A percentile compares a stretch with the other conserved stretches of the same genome.
Evolutionary conservation across 2,888 invertebrate species (phyloP).

Genomic region (Zelleria hepariella): DNA sequence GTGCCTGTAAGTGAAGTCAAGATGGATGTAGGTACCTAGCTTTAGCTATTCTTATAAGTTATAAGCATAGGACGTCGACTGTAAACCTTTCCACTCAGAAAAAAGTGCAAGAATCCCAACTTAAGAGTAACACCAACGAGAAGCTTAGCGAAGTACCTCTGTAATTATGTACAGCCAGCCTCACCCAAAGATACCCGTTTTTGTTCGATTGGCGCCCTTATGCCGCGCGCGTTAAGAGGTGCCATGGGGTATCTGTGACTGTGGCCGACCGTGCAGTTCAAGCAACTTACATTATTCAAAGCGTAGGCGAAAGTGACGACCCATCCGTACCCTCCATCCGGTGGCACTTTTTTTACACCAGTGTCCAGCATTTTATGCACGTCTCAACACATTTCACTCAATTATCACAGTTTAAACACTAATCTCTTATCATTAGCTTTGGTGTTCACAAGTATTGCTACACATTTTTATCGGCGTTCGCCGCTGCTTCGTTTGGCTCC

Average conservation of each 20-base stretch:
- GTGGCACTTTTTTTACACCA: slow-evolving; percentile 59
- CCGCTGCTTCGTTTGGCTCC: background rate
- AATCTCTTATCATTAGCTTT: background rate
- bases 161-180: no score
- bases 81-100: no score
- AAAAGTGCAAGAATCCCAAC: no score
- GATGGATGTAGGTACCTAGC: no score
- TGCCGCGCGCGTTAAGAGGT: no score
- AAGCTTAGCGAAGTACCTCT: no score
- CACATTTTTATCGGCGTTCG: background rate
- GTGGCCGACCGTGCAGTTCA: background rate
- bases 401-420: background rate
- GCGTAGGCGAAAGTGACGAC: slow-evolving; percentile 73
- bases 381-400: slow-evolving; percentile 25
- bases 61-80: no score
- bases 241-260: no score
- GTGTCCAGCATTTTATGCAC: slow-evolving; percentile 33
- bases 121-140: no score
- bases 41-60: no score
- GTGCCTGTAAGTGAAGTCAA: background rate
- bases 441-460: background rate
- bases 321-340: slow-evolving; percentile 79
- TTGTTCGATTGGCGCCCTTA: no score
- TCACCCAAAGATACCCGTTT: no score
- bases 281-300: slow-evolving; percentile 73